Evolutionary conservation across 2,113 vertebrate genomes (phyloP).

Genomic region (Pangasianodon gigas): DNA sequence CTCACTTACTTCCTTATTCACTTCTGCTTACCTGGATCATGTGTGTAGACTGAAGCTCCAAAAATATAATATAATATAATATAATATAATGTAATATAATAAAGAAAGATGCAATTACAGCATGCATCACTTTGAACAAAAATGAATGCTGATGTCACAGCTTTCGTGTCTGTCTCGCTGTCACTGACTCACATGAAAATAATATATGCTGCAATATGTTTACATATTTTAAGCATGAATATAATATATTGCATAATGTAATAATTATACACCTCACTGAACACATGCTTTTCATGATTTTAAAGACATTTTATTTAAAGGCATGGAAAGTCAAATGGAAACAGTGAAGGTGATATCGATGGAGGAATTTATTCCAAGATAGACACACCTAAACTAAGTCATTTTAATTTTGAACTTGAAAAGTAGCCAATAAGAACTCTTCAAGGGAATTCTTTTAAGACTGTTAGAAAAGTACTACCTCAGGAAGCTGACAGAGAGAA

Average conservation of each 20-base stretch:
- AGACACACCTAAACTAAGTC: neutral
- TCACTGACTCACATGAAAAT: neutral
- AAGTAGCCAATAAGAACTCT: neutral
- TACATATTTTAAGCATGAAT: neutral
- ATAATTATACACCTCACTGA: neutral
- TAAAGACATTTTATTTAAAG: neutral
- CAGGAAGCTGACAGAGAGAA: neutral
- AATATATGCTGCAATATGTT: neutral
- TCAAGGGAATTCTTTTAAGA: neutral
- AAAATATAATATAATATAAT: neutral
- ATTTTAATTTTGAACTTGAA: neutral
- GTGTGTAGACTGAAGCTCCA: neutral
- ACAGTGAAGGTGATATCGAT: neutral
- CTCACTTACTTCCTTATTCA: neutral
- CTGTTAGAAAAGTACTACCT: neutral
- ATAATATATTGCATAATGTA: neutral
- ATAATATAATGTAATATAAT: neutral
- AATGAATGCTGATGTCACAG: neutral
- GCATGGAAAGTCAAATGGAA: neutral
- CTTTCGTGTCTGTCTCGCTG: neutral
- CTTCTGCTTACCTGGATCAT: slow-evolving; percentile 2
- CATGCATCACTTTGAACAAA: neutral
- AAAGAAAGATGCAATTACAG: neutral
- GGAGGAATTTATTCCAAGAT: neutral
- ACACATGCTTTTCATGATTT: neutral